Evolutionary conservation across 2,113 vertebrate species (phyloP).

Genomic region (Desmodus rotundus): DNA sequence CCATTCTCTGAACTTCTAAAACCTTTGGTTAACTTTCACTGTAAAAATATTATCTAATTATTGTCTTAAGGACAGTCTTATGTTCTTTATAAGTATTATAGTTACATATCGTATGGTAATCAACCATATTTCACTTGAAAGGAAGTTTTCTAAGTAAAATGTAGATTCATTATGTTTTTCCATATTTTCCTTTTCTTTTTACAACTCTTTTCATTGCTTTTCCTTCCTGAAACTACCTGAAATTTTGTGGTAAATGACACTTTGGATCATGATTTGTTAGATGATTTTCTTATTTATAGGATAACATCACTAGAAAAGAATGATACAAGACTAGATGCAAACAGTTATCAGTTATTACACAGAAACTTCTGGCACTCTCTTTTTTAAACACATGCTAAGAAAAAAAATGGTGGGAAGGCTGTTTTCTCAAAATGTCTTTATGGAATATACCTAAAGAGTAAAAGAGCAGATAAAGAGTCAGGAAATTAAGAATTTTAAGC

Average conservation of each 20-base stretch:
- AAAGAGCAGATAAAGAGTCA: neutral
- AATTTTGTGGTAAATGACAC: slow-evolving; percentile 19
- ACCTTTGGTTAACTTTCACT: neutral
- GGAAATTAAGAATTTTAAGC: neutral
- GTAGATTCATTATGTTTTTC: neutral
- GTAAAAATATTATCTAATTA: slow-evolving; percentile 6
- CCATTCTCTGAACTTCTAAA: slow-evolving; percentile 28
- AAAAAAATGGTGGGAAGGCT: neutral
- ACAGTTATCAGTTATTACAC: neutral
- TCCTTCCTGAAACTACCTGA: neutral
- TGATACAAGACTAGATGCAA: neutral
- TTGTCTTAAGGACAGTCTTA: neutral
- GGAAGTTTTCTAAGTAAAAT: neutral
- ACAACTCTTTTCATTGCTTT: neutral
- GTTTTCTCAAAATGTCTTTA: neutral
- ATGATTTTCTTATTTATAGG: slow-evolving; percentile 1
- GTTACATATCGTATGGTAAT: neutral
- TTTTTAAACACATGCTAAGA: neutral
- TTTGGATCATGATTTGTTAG: slow-evolving; percentile 32
- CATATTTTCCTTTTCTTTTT: neutral
- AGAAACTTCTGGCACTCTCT: neutral
- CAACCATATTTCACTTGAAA: slow-evolving; percentile 16
- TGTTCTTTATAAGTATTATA: neutral
- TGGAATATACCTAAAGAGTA: neutral
- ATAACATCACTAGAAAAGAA: neutral